Base-by-base conservation (phyloP, 1,140 invertebrate species). In the Aphis gossypii region DNA sequence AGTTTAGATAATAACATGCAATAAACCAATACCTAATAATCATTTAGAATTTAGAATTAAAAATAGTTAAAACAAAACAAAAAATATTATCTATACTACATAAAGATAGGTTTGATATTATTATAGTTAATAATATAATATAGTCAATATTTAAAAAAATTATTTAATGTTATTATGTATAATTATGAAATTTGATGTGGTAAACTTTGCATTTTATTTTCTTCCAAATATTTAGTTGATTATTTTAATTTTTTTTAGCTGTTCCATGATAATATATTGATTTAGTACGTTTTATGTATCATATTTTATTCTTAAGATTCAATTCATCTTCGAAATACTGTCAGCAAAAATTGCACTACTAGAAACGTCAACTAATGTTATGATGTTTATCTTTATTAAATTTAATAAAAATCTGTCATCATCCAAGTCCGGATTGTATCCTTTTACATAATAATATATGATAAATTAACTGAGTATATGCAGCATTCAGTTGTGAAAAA, bases 351-450 rank as follows among this genome's bases (percentile, higher is more conserved):
- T 18, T 76, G 30, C 60, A 76, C 60, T 76, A 18, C 60, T 35
- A n/a, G 60, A 76, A n/a, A n/a, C 60, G 14, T 18, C 4, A 18
- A 76, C 60, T 76, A 76, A 76, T 35, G 60, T 76, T n/a, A n/a
- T 18, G 14, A 76, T 35, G 60, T n/a, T 76, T 76, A 76, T 76
- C 60, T 76, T n/a, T 76, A 76, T 76, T 76, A 76, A n/a, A 76
- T n/a, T 76, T 76, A 76, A 76, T 76, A 76, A 76, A 76, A 76
- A 76, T 76, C 60, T 76, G 60, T 76, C 60, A 76, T n/a, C 60
- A n/a, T 14, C 60, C 30, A 76, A 76, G 60, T 76, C n/a, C 60
- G n/a, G 30, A 76, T 76, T 76, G 60, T 76, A n/a, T 76, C 14
- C 60, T 14, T n/a, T 35, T 76, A 76, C 60, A 76, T 76, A 76